These are phyloP conservation scores for Diploscapter pachys DNA, from an alignment of 1,140 invertebrate genomes.

Conservation along the genomic window DNA sequence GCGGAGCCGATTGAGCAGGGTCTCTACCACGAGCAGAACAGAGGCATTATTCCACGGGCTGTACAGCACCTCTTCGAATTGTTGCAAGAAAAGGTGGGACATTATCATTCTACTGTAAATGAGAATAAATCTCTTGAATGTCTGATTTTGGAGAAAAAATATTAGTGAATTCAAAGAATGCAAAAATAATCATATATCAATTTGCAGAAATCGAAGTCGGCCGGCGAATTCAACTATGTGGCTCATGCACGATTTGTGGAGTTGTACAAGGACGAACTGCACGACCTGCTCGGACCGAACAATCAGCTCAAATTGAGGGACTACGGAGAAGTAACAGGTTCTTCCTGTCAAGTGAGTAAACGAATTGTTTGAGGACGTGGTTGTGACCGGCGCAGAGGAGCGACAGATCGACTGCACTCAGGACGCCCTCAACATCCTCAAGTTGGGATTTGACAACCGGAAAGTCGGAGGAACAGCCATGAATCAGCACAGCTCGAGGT, in stretches of 20 bases:
- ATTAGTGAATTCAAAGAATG: constrained; percentile 91
- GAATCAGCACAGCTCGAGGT: constrained; percentile 61
- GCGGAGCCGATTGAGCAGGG: constrained; percentile 29
- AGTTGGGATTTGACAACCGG: constrained; percentile 56
- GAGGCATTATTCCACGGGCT: constrained; percentile 97
- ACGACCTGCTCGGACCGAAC: constrained; percentile 60
- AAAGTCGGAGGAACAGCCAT: constrained; percentile 60
- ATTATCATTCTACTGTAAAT: constrained; percentile 95
- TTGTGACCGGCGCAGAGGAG: constrained; percentile 1
- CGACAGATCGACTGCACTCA: not conserved
- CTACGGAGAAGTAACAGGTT: not conserved
- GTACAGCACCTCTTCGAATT: constrained; percentile 96
- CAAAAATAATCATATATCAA: constrained; percentile 41
- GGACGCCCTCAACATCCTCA: constrained; percentile 16
- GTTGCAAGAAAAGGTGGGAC: constrained; percentile 98
- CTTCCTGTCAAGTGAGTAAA: not conserved
- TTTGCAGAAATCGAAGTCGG: constrained; percentile 83
- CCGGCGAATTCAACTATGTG: constrained; percentile 78
- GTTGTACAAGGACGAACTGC: constrained; percentile 63
- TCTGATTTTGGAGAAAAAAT: constrained; percentile 96
- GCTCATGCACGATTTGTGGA: constrained; percentile 50
- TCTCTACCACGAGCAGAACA: constrained; percentile 82
- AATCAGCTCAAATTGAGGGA: constrained; percentile 46
- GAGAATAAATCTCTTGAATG: constrained; percentile 96
- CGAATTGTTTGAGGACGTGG: constrained; percentile 7